Base-by-base conservation (phyloP, 1,140 invertebrate species). In the Drosophila nannoptera region DNA sequence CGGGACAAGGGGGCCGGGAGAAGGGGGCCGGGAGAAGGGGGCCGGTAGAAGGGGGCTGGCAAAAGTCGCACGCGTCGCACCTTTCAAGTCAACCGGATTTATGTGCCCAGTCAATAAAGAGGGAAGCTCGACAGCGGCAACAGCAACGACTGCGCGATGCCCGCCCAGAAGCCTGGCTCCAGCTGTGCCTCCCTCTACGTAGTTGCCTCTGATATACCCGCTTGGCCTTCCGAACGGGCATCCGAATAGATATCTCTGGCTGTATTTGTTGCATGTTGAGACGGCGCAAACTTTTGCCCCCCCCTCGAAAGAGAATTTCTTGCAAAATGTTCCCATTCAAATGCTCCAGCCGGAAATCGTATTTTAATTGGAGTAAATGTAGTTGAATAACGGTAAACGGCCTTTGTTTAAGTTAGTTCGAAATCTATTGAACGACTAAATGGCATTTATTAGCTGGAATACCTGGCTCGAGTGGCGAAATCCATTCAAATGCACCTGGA, bases 21-120 rank as follows among this genome's bases (percentile, higher is more conserved):
- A n/a, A 49, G 12, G 0, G 46, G 56, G 53, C 45, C 45, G 52
- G 76, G 48, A 69, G 64, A 81, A 77, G 63, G 3, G 22, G 22
- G 22, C n/a, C n/a, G n/a, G n/a, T n/a, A n/a, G n/a, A 63, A 49
- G 12, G 0, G 46, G 56, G 53, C 45, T 49, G 52, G 77, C 53
- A 69, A 72, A 81, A 77, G 63, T 81, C 65, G 45, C 73, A 77
- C 73, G 60, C 64, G 55, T 59, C 16, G 43, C 58, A 64, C 65
- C 59, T 48, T 55, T 45, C 33, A 64, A 12, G 49, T 53, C 16
- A 42, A 45, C 22, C 35, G 59, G 60, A 80, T 77, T 81, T 81
- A 81, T 76, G 77, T 62, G 58, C 31, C 43, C 40, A 76, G 43
- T 59, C 62, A 62, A 67, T 33, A 64, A 73, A 73, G 42, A 38